These are phyloP conservation scores for Limnephilus marmoratus DNA, from an alignment of 2,888 invertebrate species.

Conservation along the genomic window DNA sequence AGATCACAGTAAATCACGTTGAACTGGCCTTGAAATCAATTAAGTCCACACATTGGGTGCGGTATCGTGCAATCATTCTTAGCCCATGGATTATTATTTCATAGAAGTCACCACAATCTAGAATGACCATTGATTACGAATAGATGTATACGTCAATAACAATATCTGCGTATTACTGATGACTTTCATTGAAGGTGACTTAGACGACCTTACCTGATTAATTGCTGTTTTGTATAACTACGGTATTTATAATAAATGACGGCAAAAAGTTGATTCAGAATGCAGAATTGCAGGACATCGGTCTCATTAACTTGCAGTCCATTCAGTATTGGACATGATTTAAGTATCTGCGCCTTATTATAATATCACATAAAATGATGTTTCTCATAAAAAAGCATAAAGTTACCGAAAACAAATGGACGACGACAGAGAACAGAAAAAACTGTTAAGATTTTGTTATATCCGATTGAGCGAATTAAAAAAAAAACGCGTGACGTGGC, in stretches of 20 bases:
- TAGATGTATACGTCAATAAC: not conserved
- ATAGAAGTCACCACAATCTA: not conserved
- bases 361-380: not conserved
- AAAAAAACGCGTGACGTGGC: not conserved
- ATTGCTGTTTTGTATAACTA: not conserved
- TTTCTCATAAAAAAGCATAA: not conserved
- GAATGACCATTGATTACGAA: not conserved
- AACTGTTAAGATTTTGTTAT: not conserved
- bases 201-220: slow-evolving; percentile 12
- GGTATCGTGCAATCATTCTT: too few relatives aligned
- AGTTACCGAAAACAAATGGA: not conserved
- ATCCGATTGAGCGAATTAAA: not conserved
- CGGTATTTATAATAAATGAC: not conserved
- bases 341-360: not conserved
- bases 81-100: not conserved
- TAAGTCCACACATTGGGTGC: not conserved
- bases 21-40: not conserved
- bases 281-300: not conserved
- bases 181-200: slow-evolving; percentile 5
- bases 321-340: not conserved
- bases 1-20: too few relatives aligned
- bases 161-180: not conserved
- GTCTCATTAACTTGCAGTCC: not conserved
- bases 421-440: not conserved
- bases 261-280: not conserved